These are phyloP conservation scores for Mya arenaria DNA, from an alignment of 1,140 invertebrate genomes.

Conservation along the genomic window DNA sequence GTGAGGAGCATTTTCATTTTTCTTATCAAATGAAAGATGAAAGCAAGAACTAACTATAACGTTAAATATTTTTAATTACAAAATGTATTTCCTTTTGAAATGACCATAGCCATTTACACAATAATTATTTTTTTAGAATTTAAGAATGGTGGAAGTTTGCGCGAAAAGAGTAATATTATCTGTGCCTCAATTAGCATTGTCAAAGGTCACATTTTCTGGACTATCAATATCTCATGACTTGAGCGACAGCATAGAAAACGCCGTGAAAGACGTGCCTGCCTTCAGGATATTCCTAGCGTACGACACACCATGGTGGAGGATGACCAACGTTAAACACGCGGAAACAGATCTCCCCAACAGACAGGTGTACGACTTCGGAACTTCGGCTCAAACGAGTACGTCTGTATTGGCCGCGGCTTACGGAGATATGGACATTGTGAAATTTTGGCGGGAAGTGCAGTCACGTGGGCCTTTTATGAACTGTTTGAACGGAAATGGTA, in stretches of 20 bases:
- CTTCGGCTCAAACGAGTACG: background rate
- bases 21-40: background rate
- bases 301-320: constrained; percentile 21
- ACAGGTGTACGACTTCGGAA: constrained; percentile 21
- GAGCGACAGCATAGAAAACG: background rate
- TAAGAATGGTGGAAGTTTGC: background rate
- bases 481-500: background rate
- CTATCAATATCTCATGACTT: background rate
- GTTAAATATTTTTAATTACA: background rate
- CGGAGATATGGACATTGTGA: constrained; percentile 14
- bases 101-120: background rate
- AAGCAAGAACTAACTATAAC: background rate
- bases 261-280: background rate
- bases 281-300: background rate
- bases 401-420: background rate
- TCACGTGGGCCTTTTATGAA: background rate
- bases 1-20: background rate
- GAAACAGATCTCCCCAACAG: constrained; percentile 10
- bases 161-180: constrained; percentile 14
- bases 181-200: background rate
- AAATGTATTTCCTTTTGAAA: background rate
- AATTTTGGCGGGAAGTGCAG: constrained; percentile 18
- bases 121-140: background rate
- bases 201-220: background rate
- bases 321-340: background rate